These are phyloP conservation scores for Eupristina koningsbergeri DNA, from an alignment of 1,140 invertebrate species.

Conservation along the genomic window DNA sequence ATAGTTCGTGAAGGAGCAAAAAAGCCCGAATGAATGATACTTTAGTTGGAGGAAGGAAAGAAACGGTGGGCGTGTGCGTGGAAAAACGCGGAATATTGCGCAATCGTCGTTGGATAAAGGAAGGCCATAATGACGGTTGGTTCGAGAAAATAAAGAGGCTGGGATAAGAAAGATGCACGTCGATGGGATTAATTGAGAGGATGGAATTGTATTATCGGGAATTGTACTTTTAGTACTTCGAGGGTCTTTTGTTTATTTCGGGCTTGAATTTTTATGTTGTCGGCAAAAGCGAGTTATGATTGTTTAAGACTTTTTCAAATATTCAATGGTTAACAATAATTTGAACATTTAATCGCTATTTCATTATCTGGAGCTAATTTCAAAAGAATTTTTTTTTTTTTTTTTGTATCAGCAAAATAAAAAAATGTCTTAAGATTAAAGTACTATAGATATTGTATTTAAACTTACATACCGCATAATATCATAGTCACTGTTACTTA, in stretches of 20 bases:
- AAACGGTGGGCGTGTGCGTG: conserved; percentile 23
- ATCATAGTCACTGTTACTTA: conserved; percentile 11
- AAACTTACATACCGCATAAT: conserved; percentile 1
- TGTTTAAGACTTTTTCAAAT: too few species aligned
- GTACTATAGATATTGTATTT: background rate
- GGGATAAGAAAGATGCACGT: conserved; percentile 7
- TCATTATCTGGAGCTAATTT: too few species aligned
- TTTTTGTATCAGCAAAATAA: background rate
- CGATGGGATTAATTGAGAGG: conserved; percentile 26
- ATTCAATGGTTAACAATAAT: too few species aligned
- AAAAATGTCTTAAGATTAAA: background rate
- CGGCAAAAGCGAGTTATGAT: too few species aligned
- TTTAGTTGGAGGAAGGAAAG: background rate
- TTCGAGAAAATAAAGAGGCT: background rate
- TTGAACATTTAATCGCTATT: background rate
- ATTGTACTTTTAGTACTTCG: too few species aligned
- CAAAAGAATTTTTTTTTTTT: too few species aligned
- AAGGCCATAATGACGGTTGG: background rate
- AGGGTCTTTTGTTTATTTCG: too few species aligned
- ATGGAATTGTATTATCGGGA: background rate
- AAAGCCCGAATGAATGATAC: background rate
- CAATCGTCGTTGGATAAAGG: conserved; percentile 23
- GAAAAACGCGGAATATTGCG: conserved; percentile 39
- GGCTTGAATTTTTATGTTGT: conserved; percentile 11
- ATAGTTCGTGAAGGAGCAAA: background rate